A percentile compares a stretch with the other conserved stretches of the same genome.
These are phyloP conservation scores for Sinhomidia bicolor DNA, from an alignment of 2,888 invertebrate species.

Conservation along the genomic window DNA sequence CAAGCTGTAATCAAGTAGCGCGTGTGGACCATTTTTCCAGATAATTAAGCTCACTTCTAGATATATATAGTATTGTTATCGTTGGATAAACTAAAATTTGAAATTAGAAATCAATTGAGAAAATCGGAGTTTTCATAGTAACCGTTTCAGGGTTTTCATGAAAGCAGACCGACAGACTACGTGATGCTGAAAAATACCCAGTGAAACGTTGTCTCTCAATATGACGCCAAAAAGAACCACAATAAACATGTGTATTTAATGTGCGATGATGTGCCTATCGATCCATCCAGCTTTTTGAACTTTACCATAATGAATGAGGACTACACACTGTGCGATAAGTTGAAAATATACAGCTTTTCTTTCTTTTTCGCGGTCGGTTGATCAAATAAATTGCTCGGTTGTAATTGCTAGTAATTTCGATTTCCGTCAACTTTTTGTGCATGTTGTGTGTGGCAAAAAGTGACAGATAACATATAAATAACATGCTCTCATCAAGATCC, in stretches of 20 bases:
- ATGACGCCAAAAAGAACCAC: background rate
- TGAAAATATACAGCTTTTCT: background rate
- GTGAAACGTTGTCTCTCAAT: background rate
- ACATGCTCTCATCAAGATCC: background rate
- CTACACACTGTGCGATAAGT: background rate
- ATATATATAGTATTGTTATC: no score
- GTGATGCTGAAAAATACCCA: no score
- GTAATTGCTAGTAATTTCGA: conserved; percentile 38
- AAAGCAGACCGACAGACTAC: no score
- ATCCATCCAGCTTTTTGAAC: conserved; percentile 40
- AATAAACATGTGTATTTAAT: no score
- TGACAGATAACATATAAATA: background rate
- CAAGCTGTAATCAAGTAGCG: no score
- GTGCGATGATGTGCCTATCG: background rate
- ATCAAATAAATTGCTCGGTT: conserved; percentile 31
- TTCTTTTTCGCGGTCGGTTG: conserved; percentile 42
- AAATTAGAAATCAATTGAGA: no score
- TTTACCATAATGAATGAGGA: conserved; percentile 4
- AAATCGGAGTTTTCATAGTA: no score
- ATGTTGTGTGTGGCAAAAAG: no score
- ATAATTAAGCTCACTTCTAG: no score
- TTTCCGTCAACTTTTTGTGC: conserved; percentile 39
- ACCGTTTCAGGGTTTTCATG: no score
- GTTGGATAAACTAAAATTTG: no score
- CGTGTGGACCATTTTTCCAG: no score